Percentiles rank a stretch among this genome's conserved stretches.
These are phyloP conservation scores for Amblyornis subalaris DNA, from an alignment of 2,113 vertebrate species.

Conservation along the genomic window DNA sequence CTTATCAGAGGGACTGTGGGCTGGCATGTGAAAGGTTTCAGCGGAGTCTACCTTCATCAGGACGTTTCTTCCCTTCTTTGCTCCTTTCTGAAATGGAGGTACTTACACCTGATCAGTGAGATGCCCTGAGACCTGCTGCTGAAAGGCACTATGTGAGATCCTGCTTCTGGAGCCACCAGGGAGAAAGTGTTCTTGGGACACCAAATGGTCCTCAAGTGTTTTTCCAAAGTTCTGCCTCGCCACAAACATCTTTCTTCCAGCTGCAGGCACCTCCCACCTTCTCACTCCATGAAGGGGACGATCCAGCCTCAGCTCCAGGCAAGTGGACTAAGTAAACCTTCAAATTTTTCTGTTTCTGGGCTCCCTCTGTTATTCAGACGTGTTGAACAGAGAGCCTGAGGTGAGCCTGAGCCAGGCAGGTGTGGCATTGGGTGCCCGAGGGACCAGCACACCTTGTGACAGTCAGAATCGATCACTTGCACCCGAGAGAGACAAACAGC, in stretches of 20 bases:
- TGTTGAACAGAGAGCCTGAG: not conserved
- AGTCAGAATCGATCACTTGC: not conserved
- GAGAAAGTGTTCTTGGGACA: not conserved
- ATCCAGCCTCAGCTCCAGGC: not conserved
- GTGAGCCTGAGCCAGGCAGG: not conserved
- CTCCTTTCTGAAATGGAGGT: not conserved
- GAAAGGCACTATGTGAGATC: not conserved
- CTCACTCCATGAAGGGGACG: not conserved
- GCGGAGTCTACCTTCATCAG: not conserved
- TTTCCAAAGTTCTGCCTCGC: not conserved
- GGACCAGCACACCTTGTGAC: not conserved
- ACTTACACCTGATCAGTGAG: not conserved
- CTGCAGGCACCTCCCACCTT: not conserved
- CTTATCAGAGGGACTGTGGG: not conserved
- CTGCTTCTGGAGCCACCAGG: not conserved
- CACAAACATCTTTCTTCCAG: not conserved
- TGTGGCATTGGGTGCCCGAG: not conserved
- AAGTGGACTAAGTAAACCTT: not conserved
- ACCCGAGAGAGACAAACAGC: not conserved
- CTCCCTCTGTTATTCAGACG: not conserved
- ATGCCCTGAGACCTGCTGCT: not conserved
- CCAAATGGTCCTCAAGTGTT: not conserved
- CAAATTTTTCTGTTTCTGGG: not conserved
- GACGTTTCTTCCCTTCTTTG: not conserved
- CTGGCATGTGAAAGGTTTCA: not conserved